Base-by-base conservation (phyloP, 2,888 invertebrate species). In the Sesia bembeciformis region DNA sequence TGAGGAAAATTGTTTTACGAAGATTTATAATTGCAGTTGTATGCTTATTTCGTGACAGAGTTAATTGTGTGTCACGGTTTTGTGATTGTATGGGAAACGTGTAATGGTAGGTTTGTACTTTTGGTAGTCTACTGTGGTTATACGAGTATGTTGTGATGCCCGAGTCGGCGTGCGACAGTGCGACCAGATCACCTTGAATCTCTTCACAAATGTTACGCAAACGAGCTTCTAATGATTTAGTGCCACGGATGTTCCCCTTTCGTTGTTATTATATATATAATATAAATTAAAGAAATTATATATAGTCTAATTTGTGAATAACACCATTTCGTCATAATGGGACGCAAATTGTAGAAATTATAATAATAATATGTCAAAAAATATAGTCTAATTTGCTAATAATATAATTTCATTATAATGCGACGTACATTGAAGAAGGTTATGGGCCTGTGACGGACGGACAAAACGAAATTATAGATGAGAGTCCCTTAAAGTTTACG, bases 121-220 rank as follows among this genome's bases (percentile, higher is more conserved):
- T 46, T 41, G 7, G 5, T 5, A 41, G 41, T 41, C 7, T 41
- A 41, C 7, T 41, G 7, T 41, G 7, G 5, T 5, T 41, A 5
- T 41, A 41, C 5, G 7, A 6, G 5, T 46, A 46, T 46, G n/a
- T 7, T 46, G n/a, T 46, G 6, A 46, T 8, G 46, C 23, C 46
- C 4, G 4, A 46, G 23, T 8, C 46, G 46, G n/a, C 23, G 23
- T 23, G 23, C 41, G 42, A 46, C 38, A 52, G 51, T 38, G 67
- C 60, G 68, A 86, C 84, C 65, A 62, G 87, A 65, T 88, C 80
- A 86, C 87, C 87, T 88, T 88, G 87, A 82, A 78, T 75, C 72
- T 74, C 75, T 65, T 70, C 70, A 70, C 50, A 50, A 50, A 50
- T 50, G 39, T 50, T 50, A 50, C 38, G 39, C 39, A 50, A 50